Conservation (phyloP, 2,888 invertebrate species). For the Hydriomena furcata region DNA sequence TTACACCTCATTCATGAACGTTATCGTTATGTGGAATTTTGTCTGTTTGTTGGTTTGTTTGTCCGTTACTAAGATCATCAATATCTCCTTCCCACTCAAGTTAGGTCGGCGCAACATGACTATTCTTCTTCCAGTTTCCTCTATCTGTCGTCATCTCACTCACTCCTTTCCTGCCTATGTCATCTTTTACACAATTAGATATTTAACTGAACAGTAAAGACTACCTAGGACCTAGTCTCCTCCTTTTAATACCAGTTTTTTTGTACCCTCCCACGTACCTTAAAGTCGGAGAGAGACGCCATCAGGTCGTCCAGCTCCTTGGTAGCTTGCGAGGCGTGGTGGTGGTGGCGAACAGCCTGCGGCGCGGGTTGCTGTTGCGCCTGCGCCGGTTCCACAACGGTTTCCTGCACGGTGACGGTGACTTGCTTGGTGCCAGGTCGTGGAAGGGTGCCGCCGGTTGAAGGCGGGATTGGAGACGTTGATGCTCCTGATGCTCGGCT, state of each 20-base stretch:
- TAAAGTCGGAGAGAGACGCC: constrained; percentile 97
- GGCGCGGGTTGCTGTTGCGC: constrained; percentile 62
- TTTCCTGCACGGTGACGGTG: constrained; percentile 81
- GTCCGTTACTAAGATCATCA: no score
- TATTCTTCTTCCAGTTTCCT: no score
- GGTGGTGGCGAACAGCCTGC: constrained; percentile 60
- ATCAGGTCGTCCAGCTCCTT: constrained; percentile 97
- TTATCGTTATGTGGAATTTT: neutral
- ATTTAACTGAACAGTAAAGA: no score
- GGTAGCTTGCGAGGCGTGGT: constrained; percentile 93
- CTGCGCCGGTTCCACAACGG: constrained; percentile 78
- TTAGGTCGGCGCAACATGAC: no score
- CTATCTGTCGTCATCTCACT: no score
- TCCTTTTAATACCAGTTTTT: no score
- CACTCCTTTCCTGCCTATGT: no score
- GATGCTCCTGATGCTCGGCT: constrained; percentile 69
- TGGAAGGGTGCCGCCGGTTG: constrained; percentile 64
- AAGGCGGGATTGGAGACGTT: constrained; percentile 60
- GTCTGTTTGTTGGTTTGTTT: neutral
- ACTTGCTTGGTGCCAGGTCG: constrained; percentile 83
- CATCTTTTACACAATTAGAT: no score
- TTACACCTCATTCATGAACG: constrained; percentile 56
- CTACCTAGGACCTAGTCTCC: no score
- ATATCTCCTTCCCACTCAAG: no score
- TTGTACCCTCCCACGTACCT: constrained; percentile 88